Conservation (phyloP, 37 sponge, comb jelly and placozoan species). For the Chondrosia reniformis region DNA sequence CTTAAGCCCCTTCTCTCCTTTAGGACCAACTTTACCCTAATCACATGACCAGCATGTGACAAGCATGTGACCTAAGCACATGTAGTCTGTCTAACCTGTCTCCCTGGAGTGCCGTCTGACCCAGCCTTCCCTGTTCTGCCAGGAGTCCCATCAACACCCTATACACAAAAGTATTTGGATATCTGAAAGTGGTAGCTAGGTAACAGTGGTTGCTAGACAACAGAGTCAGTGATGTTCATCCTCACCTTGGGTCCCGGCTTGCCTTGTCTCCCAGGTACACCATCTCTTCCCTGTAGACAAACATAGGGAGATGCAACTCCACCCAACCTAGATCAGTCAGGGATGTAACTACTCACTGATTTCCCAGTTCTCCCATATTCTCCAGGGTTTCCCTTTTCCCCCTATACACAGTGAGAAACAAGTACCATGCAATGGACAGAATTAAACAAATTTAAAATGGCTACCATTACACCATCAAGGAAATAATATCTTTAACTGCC, state of each 20-base stretch:
- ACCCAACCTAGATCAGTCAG: too few species aligned
- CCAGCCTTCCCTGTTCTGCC: not conserved
- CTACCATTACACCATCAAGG: too few species aligned
- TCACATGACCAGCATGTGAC: not conserved
- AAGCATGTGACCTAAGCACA: not conserved
- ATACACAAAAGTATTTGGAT: too few species aligned
- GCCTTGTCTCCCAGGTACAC: not conserved
- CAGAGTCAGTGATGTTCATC: too few species aligned
- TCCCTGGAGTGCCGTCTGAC: not conserved
- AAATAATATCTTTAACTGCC: too few species aligned
- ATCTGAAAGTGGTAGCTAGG: too few species aligned
- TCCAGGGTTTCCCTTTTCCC: not conserved
- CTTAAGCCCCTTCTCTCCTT: not conserved
- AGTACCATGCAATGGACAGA: too few species aligned
- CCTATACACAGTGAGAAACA: too few species aligned
- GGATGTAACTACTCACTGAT: not conserved
- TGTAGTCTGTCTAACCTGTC: not conserved
- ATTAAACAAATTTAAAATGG: too few species aligned
- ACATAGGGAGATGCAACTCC: too few species aligned
- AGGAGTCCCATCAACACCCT: conserved; percentile 15
- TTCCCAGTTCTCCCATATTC: not conserved
- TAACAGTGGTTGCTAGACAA: too few species aligned
- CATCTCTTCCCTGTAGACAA: not conserved
- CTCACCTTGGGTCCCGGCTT: conserved; percentile 4
- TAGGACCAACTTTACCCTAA: not conserved